Percentiles rank a stretch among this genome's conserved stretches.
Evolutionary conservation across 2,113 vertebrate species (phyloP).

Genomic region (Hippocampus abdominalis): DNA sequence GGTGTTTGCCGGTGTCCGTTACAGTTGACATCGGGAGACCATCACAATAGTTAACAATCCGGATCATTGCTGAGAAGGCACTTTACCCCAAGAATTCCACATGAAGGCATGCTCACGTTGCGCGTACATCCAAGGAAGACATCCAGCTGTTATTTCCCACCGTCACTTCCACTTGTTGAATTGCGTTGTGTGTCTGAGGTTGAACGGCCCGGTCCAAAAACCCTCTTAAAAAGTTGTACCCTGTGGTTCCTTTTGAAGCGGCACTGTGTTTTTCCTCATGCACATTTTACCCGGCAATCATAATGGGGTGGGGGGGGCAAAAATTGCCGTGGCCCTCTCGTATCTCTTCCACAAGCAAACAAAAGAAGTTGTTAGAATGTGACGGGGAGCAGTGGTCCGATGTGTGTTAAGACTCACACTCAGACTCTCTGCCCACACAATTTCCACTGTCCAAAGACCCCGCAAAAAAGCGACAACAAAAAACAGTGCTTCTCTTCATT

Average conservation of each 20-base stretch:
- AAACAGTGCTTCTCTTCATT: not conserved
- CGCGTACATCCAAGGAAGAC: not conserved
- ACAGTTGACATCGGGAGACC: not conserved
- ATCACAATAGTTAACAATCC: not conserved
- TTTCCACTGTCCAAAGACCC: not conserved
- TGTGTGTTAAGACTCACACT: not conserved
- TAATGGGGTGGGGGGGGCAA: too few species aligned
- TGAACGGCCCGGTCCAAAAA: not conserved
- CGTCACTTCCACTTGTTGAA: slow-evolving; percentile 6
- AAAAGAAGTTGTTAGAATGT: not conserved
- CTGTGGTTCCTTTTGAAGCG: not conserved
- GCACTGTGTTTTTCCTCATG: not conserved
- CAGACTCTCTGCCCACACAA: too few species aligned
- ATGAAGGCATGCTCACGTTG: slow-evolving; percentile 5
- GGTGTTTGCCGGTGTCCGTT: not conserved
- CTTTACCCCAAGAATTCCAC: not conserved
- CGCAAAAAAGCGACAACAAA: not conserved
- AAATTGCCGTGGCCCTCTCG: not conserved
- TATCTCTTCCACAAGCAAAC: slow-evolving; percentile 1
- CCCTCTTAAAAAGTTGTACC: not conserved
- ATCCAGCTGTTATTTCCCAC: slow-evolving; percentile 5
- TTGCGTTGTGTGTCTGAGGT: not conserved
- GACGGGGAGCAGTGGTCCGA: not conserved
- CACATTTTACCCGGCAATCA: too few species aligned
- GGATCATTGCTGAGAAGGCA: slow-evolving; percentile 1